A percentile compares a stretch with the other conserved stretches of the same genome.
phyloP scores from a whole-genome alignment of 2,113 vertebrate species.

The Megaceryle maxima region DNA sequence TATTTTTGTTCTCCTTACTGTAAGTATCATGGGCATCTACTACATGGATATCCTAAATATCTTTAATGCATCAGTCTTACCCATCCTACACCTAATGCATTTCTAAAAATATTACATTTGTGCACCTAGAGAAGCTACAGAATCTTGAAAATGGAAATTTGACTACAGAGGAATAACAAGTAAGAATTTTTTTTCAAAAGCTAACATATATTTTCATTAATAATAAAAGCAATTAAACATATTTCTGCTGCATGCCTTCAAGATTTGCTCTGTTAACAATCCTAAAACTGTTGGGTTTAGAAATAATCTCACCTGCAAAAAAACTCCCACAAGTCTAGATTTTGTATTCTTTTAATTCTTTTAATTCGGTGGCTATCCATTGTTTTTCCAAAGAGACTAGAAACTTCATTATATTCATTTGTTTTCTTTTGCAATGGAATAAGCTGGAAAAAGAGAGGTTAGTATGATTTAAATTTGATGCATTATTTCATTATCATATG shows the following conservation, averaged over 20 bases:
- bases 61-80: not conserved
- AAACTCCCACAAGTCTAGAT: constrained; percentile 96
- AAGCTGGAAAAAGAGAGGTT: constrained; percentile 73
- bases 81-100: not conserved
- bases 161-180: not conserved
- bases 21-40: not conserved
- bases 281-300: constrained; percentile 20
- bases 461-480: not conserved
- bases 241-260: not conserved
- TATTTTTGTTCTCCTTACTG: not conserved
- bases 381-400: constrained; percentile 89
- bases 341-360: constrained; percentile 95
- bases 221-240: not conserved
- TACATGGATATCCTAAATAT: not conserved
- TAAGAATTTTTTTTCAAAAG: not conserved
- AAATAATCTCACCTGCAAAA: constrained; percentile 89
- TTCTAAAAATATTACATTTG: not conserved
- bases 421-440: constrained; percentile 87
- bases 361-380: constrained; percentile 89
- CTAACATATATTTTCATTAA: not conserved
- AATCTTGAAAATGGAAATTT: not conserved
- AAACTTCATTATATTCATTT: constrained; percentile 93
- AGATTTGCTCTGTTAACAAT: not conserved
- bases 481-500: not conserved
- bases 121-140: not conserved